Percentiles rank a stretch among this genome's conserved stretches.
These are phyloP conservation scores for Brachionus paranguensis DNA, from an alignment of 1,140 invertebrate species.

Conservation along the genomic window DNA sequence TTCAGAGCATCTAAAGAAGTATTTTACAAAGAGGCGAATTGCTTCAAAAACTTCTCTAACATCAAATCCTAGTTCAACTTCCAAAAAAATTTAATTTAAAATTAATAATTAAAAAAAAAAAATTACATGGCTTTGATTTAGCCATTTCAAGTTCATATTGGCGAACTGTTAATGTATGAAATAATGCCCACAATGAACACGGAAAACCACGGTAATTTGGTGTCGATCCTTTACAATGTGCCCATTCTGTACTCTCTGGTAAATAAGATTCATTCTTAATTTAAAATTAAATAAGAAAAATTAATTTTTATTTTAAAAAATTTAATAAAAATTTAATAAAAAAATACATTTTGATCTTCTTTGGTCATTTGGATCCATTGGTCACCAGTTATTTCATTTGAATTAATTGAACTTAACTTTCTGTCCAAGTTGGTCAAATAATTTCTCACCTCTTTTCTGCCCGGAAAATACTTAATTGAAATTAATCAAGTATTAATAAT, in stretches of 20 bases:
- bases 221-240: constrained; percentile 39
- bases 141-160: neutral
- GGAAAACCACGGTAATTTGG: constrained; percentile 42
- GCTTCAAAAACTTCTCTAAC: constrained; percentile 66
- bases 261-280: constrained; percentile 25
- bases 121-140: neutral
- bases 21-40: constrained; percentile 78
- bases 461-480: constrained; percentile 39
- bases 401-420: neutral
- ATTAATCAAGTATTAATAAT: neutral
- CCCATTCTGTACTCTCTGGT: constrained; percentile 36
- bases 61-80: constrained; percentile 47
- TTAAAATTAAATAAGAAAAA: neutral
- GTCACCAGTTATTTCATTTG: neutral
- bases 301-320: neutral
- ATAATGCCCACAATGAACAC: constrained; percentile 42
- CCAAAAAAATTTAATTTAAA: neutral
- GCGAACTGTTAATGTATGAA: constrained; percentile 41
- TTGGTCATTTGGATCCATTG: neutral
- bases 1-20: constrained; percentile 88
- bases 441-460: neutral
- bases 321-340: neutral
- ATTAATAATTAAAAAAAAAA: neutral
- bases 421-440: constrained; percentile 18
- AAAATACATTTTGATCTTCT: neutral